phyloP scores from a whole-genome alignment of 92 coral and sea anemone species.

The Siderastrea siderea region DNA sequence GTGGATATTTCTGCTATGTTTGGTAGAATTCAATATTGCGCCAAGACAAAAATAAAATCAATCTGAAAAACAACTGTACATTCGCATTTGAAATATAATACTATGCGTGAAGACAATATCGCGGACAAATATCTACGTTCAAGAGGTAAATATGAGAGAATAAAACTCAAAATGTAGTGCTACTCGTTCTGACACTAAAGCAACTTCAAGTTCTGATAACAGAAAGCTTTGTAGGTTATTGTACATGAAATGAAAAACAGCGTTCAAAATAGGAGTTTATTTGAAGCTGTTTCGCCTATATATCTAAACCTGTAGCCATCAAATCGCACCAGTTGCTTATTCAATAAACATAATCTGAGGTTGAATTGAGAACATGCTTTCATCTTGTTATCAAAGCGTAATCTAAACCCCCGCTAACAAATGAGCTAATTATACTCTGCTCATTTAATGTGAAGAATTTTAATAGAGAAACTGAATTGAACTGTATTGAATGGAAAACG shows the following conservation, averaged over 20 bases:
- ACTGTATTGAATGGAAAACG: constrained; percentile 24
- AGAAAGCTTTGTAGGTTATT: not conserved
- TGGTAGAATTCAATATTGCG: not conserved
- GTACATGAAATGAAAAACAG: not conserved
- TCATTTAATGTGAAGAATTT: constrained; percentile 25
- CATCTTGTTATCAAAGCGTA: constrained; percentile 34
- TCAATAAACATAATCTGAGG: not conserved
- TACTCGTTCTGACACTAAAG: not conserved
- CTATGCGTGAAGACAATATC: not conserved
- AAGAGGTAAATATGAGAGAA: not conserved
- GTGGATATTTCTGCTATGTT: not conserved
- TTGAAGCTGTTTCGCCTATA: not conserved
- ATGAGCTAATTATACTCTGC: not conserved
- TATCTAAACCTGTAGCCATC: not conserved
- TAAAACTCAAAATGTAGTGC: not conserved
- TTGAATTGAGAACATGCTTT: constrained; percentile 1
- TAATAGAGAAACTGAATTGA: constrained; percentile 7
- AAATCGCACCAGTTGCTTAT: not conserved
- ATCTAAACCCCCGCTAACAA: constrained; percentile 27
- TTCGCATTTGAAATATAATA: constrained; percentile 12
- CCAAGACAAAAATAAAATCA: not conserved
- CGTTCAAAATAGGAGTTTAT: not conserved
- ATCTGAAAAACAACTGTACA: constrained; percentile 1
- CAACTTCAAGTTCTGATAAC: not conserved
- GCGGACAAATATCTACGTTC: not conserved